These are phyloP conservation scores for Chrysocyon brachyurus DNA, from an alignment of 2,797 vertebrate genomes.

Conservation along the genomic window DNA sequence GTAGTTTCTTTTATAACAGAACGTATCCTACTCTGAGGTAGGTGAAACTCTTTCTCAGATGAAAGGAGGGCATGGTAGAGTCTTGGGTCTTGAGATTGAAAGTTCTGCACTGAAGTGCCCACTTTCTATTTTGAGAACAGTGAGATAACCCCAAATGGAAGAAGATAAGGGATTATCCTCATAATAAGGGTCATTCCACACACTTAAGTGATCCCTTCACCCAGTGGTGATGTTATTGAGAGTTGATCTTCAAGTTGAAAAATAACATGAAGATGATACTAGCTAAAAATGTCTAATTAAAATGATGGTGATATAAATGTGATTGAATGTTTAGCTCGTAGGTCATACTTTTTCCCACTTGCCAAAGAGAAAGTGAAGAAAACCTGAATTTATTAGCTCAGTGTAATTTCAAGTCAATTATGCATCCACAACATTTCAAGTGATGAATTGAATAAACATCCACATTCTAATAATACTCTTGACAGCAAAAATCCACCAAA, in stretches of 20 bases:
- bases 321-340: background rate
- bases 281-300: background rate
- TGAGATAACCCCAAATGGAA: background rate
- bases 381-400: slow-evolving; percentile 17
- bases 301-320: background rate
- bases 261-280: background rate
- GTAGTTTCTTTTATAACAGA: background rate
- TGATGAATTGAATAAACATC: slow-evolving; percentile 56
- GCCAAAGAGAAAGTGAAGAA: background rate
- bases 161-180: background rate
- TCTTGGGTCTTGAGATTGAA: background rate
- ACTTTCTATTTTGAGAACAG: background rate
- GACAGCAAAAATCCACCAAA: slow-evolving; percentile 26
- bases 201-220: background rate
- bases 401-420: slow-evolving; percentile 53
- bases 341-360: background rate
- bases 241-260: background rate
- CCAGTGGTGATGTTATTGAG: background rate
- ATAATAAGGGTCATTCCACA: background rate
- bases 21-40: background rate
- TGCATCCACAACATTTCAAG: slow-evolving; percentile 19
- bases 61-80: background rate
- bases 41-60: background rate
- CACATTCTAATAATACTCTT: slow-evolving; percentile 10
- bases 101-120: background rate